Evolutionary conservation across 2,797 vertebrate species (phyloP).

Genomic region (Pyrrhura leucotis): DNA sequence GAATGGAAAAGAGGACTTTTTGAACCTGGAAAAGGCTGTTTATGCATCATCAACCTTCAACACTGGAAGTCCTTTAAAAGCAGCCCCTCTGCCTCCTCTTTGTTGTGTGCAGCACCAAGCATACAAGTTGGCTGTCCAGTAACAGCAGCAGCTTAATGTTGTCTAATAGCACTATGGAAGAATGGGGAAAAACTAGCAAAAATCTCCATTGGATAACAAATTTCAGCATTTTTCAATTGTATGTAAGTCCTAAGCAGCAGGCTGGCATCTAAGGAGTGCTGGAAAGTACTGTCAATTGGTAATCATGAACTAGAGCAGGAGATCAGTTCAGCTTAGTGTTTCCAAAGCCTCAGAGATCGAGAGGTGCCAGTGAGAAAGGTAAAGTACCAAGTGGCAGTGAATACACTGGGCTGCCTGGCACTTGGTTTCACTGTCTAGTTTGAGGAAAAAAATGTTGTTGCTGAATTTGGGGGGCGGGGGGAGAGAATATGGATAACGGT

Average conservation of each 20-base stretch:
- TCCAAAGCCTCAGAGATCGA: conserved; percentile 65
- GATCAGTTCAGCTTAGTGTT: conserved; percentile 67
- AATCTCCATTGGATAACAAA: background rate
- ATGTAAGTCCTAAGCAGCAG: conserved; percentile 15
- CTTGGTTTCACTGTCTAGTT: conserved; percentile 50
- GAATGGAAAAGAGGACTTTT: background rate
- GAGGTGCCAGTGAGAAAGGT: conserved; percentile 68
- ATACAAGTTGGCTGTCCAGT: background rate
- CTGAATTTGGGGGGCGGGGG: background rate
- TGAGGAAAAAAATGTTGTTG: background rate
- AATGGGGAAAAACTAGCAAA: background rate
- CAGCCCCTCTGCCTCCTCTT: background rate
- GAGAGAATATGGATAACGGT: conserved; percentile 26
- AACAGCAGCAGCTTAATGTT: background rate
- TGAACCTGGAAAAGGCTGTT: conserved; percentile 2
- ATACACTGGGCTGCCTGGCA: conserved; percentile 72
- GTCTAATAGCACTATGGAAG: background rate
- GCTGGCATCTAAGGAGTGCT: background rate
- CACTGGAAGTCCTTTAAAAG: background rate
- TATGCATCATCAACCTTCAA: background rate
- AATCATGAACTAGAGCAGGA: conserved; percentile 62
- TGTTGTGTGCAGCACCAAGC: background rate
- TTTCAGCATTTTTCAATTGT: conserved; percentile 10
- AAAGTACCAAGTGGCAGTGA: conserved; percentile 33
- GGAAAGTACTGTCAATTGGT: conserved; percentile 55